Base-by-base conservation (phyloP, 2,113 vertebrate species). In the Colaptes auratus region DNA sequence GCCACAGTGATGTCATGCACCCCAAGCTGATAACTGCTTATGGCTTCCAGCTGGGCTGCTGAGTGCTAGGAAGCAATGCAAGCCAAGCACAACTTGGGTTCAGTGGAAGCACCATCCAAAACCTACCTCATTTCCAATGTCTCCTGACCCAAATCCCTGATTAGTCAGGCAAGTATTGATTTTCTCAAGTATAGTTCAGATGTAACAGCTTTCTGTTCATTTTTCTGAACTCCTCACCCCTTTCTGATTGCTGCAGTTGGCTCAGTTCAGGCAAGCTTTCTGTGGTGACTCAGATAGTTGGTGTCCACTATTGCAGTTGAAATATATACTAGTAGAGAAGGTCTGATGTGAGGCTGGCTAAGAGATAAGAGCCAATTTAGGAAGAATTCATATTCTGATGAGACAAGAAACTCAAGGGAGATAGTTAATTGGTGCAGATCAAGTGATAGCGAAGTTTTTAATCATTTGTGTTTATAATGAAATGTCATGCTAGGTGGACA, bases 1-100 rank as follows among this genome's bases (percentile, higher is more conserved):
- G 83, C 92, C 87, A 79, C 86, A 64, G 94, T 79, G 96, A 92
- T 91, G 94, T 97, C 96, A 96, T 30, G 76, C 73, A 88, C 83
- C 79, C 4, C 2, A 10, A 77, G 92, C 85, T 31, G 71, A 75
- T 55, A 16, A 76, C 89, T 93, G 75, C 94, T 95, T 91, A 77
- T 77, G 81, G 82, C 92, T 95, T 93, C 96, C 97, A 97, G 97
- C 97, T 97, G 97, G 95, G 80, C 81, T 95, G 87, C 93, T 42
- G 83, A 82, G 67, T n/a, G 93, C 72, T 65, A 28, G 24, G 63
- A 74, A 66, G 91, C 83, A 78, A 31, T 3, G 6, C 39, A 15
- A 58, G 78, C 88, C 15, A 31, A 92, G 90, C 83, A 93, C 61
- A 67, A 48, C 55, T 33, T 4, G 8, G n/a, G 31, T 78, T 89